Evolutionary conservation across 2,797 vertebrate species (phyloP), one percentile per base, ranked within the genome.

Genomic region (Centropyge bicolor): DNA sequence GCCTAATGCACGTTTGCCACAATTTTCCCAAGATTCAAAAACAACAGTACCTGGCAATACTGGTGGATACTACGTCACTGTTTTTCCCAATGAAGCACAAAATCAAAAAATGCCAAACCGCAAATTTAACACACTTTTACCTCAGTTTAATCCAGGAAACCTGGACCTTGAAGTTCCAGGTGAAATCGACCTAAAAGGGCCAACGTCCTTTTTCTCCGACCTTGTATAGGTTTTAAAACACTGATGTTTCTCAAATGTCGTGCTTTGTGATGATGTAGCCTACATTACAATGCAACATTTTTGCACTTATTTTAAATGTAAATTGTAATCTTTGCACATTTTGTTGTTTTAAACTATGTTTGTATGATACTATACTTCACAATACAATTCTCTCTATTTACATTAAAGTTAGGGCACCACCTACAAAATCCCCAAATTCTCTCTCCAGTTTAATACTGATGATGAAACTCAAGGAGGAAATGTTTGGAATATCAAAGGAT

Each of bases 151-250:
- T 52, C n/a, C 84, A 38, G 48, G 82, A 56, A 81, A 88, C 35
- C 0, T 95, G 27, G 93, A 95, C 49, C 92, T 96, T 51, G 95
- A 96, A 3, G 95, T 96, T 88, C 95, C 94, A 75, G 57, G 64
- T 65, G 70, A 67, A 61, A 78, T 75, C 13, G 76, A 91, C 8
- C 38, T 64, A 10, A 95, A 93, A 84, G 86, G 89, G 10, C 91
- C 93, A 20, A 90, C 83, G 0, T 92, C 84, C 71, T 87, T 89
- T 79, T 92, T 93, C 63, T 92, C 92, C 12, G 85, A 93, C 70
- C 89, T 94, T 13, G 80, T 93, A 3, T 94, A 93, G 59, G 35
- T 54, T 69, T 70, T 12, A 70, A 38, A 70, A 31, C 24, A 57
- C 22, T 11, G 1, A n/a, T 52, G 6, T 62, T 62, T 64, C 12